Conservation (phyloP, 2,113 vertebrate species). For the Cynopterus brachyotis region DNA sequence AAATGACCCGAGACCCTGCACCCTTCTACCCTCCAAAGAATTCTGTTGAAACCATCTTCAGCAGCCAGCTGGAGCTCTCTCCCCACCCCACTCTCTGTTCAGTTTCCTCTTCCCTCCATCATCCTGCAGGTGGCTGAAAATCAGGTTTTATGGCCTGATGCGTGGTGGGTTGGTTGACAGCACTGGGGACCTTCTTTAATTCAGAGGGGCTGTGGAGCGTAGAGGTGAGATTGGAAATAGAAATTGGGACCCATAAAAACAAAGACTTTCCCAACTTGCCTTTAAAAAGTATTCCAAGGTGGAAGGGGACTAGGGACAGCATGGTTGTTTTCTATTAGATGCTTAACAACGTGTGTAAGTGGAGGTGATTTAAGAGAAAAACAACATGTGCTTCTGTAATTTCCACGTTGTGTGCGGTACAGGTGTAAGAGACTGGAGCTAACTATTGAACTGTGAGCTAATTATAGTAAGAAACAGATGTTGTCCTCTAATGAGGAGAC, state of each 20-base stretch:
- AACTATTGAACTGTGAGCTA: conserved; percentile 87
- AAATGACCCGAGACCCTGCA: conserved; percentile 84
- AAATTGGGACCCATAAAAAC: conserved; percentile 63
- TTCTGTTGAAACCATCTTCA: conserved; percentile 80
- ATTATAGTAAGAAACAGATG: conserved; percentile 88
- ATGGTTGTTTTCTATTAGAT: conserved; percentile 81
- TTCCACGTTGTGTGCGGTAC: conserved; percentile 80
- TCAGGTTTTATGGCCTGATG: conserved; percentile 77
- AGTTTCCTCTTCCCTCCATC: conserved; percentile 72
- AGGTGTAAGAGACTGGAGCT: conserved; percentile 84
- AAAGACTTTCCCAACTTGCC: conserved; percentile 58
- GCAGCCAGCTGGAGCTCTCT: conserved; percentile 81
- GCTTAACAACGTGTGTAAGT: conserved; percentile 85
- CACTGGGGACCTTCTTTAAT: conserved; percentile 65
- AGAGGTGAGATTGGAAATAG: conserved; percentile 62
- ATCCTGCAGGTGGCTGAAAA: conserved; percentile 83
- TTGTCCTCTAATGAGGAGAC: conserved; percentile 85
- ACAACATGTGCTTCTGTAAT: conserved; percentile 82
- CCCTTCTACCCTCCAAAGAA: conserved; percentile 79
- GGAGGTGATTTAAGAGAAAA: conserved; percentile 76
- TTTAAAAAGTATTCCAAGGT: conserved; percentile 60
- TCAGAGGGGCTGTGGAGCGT: conserved; percentile 39
- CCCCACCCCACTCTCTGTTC: conserved; percentile 46
- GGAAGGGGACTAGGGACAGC: conserved; percentile 43
- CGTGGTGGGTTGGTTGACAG: conserved; percentile 60